Base-by-base conservation (phyloP, 2,797 vertebrate genomes). In the Zonotrichia albicollis region DNA sequence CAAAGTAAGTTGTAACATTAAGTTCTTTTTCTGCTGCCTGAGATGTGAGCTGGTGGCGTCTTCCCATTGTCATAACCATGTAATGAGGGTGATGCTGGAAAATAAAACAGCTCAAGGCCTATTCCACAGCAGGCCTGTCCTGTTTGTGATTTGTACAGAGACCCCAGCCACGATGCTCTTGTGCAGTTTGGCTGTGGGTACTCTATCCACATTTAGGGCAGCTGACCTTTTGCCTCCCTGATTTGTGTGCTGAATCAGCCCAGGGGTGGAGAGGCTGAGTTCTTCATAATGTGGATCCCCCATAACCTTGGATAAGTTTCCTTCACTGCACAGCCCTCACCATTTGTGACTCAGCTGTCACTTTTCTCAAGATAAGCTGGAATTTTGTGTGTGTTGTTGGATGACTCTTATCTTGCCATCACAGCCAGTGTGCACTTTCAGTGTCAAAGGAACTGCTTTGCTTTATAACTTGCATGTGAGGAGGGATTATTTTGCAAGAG, bases 281-380 rank as follows among this genome's bases (percentile, higher is more conserved):
- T 53, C 58, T 80, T 40, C 18, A 27, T 30, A 5, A 25, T 6
- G 16, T 67, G 48, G 11, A 40, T 16, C 20, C 45, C 17, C 8
- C 20, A 23, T 57, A 84, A 84, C 86, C 62, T 89, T 62, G 62
- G 73, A 16, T 19, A 66, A 9, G 51, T 16, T 70, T 25, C 18
- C 10, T 30, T 81, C 19, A 13, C 55, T 79, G 48, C 34, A 6
- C 83, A 91, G 82, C 81, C 91, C 81, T 93, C 42, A 20, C 93
- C 84, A 25, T 91, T 89, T 95, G 79, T 67, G 95, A 90, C 89
- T 90, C 73, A 95, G 89, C 68, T 94, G 92, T 97, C 85, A 27
- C 68, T 97, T 98, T 97, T 97, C 97, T 94, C 80, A 84, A 84
- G 94, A 95, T 95, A 97, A 97, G 94, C 94, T 95, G 86, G 91